These are phyloP conservation scores for Chaetophractus vellerosus DNA, from an alignment of 2,797 vertebrate genomes.

Conservation along the genomic window DNA sequence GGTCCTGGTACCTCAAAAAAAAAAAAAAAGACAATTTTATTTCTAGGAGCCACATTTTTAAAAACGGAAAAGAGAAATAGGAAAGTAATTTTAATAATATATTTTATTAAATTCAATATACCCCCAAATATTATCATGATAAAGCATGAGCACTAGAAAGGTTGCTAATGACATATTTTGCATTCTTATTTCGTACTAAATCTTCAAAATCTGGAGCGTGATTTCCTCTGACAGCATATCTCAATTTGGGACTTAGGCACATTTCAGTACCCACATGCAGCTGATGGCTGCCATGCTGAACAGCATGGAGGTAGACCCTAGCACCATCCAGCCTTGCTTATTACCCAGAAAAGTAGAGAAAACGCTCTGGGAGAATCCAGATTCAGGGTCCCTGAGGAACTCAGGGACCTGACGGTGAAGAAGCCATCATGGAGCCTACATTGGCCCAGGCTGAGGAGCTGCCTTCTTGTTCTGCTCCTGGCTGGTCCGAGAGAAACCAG, in stretches of 20 bases:
- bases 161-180: neutral
- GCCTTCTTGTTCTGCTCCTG: neutral
- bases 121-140: neutral
- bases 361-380: rapidly evolving
- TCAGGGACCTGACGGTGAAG: neutral
- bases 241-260: neutral
- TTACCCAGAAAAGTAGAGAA: neutral
- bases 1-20: too few species aligned
- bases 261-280: neutral
- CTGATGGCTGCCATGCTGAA: too few species aligned
- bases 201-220: neutral
- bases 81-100: neutral
- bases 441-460: neutral
- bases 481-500: neutral
- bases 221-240: rapidly evolving
- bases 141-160: neutral
- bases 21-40: too few species aligned
- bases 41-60: neutral
- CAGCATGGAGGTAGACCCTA: rapidly evolving
- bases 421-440: rapidly evolving
- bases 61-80: neutral
- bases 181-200: neutral
- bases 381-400: rapidly evolving
- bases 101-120: neutral
- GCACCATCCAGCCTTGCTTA: rapidly evolving